A percentile compares a stretch with the other conserved stretches of the same genome.
These are phyloP conservation scores for Erebia aethiops DNA, from an alignment of 2,888 invertebrate species.

Conservation along the genomic window DNA sequence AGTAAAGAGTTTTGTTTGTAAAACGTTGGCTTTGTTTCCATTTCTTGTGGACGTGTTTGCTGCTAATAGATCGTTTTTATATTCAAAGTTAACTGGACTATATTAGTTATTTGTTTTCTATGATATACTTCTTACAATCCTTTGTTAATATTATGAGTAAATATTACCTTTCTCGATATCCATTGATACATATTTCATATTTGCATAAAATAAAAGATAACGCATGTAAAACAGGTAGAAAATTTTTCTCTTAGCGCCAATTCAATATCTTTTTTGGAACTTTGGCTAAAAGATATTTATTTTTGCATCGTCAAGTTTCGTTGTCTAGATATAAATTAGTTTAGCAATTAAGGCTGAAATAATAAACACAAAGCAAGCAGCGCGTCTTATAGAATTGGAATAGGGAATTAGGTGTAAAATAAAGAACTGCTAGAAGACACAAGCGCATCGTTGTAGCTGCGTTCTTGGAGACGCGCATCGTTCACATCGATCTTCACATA, in stretches of 20 bases:
- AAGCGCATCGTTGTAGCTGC: no score
- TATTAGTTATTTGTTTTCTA: not conserved
- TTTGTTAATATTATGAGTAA: not conserved
- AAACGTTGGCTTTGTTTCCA: constrained; percentile 39
- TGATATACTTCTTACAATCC: not conserved
- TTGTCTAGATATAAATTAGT: no score
- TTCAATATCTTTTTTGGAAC: no score
- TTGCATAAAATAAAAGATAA: not conserved
- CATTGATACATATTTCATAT: not conserved
- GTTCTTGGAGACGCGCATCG: no score
- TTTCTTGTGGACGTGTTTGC: constrained; percentile 33
- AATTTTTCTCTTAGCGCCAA: not conserved
- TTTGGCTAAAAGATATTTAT: no score
- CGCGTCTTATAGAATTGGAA: no score
- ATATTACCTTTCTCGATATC: not conserved
- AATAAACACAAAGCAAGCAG: no score
- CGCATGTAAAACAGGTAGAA: not conserved
- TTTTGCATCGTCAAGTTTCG: no score
- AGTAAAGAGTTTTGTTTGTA: constrained; percentile 34
- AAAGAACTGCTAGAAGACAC: no score
- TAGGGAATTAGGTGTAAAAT: no score
- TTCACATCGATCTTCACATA: no score
- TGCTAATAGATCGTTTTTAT: not conserved
- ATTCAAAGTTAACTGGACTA: not conserved
- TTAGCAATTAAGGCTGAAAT: no score